Base-by-base conservation (phyloP, 2,113 vertebrate species). In the Egretta garzetta region DNA sequence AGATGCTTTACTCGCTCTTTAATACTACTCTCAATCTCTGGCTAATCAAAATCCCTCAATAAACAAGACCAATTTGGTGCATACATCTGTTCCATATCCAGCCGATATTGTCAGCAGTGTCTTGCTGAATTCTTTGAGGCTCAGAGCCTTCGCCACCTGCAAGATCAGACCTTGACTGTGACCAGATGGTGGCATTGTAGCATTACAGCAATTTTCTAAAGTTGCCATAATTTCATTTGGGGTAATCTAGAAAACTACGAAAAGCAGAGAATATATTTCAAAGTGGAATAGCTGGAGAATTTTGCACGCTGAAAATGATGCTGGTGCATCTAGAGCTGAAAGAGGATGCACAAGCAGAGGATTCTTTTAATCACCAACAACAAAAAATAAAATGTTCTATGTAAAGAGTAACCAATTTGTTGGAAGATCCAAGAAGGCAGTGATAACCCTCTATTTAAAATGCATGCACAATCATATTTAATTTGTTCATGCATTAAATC, bases 161-260 rank as follows among this genome's bases (percentile, higher is more conserved):
- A 94, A 85, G 74, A 90, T 84, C 77, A 95, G 77, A 84, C 79
- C 64, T 81, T 88, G 84, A 41, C 96, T 96, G 26, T 58, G 95
- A 88, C 96, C 97, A 97, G 97, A 97, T 96, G 97, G 97, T 97
- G 95, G 96, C 96, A 97, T 96, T 96, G 87, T 86, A 97, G 83
- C 52, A 94, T 97, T 96, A 52, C 96, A 95, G 39, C 91, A 95
- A 81, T 66, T 95, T 94, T 86, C 62, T 84, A 39, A 94, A 91
- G 49, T 26, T 47, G 66, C 27, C 64, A 32, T 68, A 43, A 73
- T 95, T 96, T 90, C 85, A 55, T 19, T 93, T 4, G 4, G 35
- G 66, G 30, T 70, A 85, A 50, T 82, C n/a, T 53, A 55, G 64
- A 91, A 72, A 86, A 35, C 71, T 70, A 13, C 45, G 84, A 85